phyloP scores from a whole-genome alignment of 2,888 invertebrate genomes.

The Ryuthela nishihirai region DNA sequence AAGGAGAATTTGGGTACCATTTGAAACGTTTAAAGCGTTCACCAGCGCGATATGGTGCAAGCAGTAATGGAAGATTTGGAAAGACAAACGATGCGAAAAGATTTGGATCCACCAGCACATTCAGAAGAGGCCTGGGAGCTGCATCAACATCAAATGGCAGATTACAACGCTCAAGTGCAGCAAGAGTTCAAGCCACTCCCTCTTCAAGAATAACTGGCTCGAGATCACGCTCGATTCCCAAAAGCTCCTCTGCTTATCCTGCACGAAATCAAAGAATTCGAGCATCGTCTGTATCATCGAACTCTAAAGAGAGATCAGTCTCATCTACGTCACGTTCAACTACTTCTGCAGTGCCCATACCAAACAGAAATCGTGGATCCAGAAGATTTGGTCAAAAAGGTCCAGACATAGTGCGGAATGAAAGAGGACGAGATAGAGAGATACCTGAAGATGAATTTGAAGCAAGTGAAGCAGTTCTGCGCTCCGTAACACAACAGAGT shows the following conservation, averaged over 20 bases:
- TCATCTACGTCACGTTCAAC: not conserved
- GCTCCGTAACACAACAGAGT: conserved; percentile 14
- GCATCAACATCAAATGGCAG: conserved; percentile 1
- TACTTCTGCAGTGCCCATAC: too few species aligned
- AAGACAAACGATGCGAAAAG: conserved; percentile 4
- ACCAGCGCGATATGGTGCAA: not conserved
- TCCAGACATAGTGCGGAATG: too few species aligned
- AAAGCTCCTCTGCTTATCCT: conserved; percentile 12
- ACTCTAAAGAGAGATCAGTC: not conserved
- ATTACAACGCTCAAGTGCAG: too few species aligned
- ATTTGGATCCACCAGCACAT: conserved; percentile 5
- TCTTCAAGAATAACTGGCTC: not conserved
- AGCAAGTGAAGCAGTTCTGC: conserved; percentile 27
- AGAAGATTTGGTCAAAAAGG: conserved; percentile 17
- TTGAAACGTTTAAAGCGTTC: conserved; percentile 14
- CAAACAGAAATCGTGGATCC: conserved; percentile 4
- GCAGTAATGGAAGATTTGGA: conserved; percentile 19
- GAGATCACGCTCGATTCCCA: not conserved
- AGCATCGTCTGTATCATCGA: not conserved
- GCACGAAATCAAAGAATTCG: conserved; percentile 12
- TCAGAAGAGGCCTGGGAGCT: not conserved
- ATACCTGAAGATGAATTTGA: conserved; percentile 31
- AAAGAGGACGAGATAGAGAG: not conserved
- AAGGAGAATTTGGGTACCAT: not conserved
- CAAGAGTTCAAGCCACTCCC: too few species aligned